Base-by-base conservation (phyloP, 2,888 invertebrate species). In the Cyclophora punctaria region DNA sequence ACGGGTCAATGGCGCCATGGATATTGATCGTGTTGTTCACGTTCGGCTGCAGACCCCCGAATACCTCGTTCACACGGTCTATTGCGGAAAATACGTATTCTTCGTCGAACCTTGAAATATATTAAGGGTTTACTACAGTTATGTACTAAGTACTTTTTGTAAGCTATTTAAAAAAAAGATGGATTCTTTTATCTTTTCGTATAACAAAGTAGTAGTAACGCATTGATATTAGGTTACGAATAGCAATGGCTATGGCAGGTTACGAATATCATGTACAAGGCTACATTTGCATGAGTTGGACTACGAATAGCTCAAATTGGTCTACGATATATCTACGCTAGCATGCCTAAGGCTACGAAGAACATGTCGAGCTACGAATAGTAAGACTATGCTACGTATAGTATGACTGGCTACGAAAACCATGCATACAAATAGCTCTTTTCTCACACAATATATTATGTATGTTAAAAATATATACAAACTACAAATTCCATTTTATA, bases 1-100 rank as follows among this genome's bases (percentile, higher is more conserved):
- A 91, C 1, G 91, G 91, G 66, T 91, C 91, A 37, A 89, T 71
- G 45, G 78, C 67, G 2, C 91, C 91, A 64, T 91, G 91, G 34
- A 89, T 88, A 63, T 90, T 91, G 55, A 91, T 83, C 0, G 91
- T 90, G 57, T 89, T 89, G 60, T 82, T 88, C 2, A 90, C 83
- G 42, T 83, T 72, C 0, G 90, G 90, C 7, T 70, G 45, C 33
- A 81, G 62, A 0, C 87, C 90, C 1, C 90, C 90, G 61, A 89
- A 91, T 51, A 89, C 70, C 2, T 79, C 60, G 62, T 91, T 91
- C 2, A 89, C 89, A 20, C 89, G 80, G 0, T 77, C 76, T 3
- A 84, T 81, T 2, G 86, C 86, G 1, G 64, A 70, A 43, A 80
- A 67, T 1, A 90, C 71, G 62, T 82, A 85, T 1, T 57, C 60